Evolutionary conservation across 2,888 invertebrate genomes (phyloP).

Genomic region (Ophion ellenae): DNA sequence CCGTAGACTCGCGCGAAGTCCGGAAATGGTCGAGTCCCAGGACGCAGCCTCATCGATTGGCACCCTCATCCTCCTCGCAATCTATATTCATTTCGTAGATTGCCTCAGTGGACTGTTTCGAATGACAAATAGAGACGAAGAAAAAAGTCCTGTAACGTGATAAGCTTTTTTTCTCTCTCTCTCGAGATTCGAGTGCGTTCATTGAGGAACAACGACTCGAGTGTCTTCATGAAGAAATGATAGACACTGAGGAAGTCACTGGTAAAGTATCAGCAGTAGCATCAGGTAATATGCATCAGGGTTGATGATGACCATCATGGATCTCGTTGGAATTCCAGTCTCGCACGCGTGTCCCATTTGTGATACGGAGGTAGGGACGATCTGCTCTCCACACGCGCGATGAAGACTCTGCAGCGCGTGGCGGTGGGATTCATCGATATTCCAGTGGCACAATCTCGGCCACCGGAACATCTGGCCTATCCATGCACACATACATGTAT

Average conservation of each 20-base stretch:
- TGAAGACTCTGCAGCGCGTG: slow-evolving; percentile 51
- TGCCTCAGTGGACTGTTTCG: not conserved
- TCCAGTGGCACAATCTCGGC: slow-evolving; percentile 64
- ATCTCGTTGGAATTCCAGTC: slow-evolving; percentile 58
- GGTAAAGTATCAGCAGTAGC: not conserved
- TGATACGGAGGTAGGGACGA: slow-evolving; percentile 14
- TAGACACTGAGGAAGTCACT: not conserved
- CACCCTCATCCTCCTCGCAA: slow-evolving; percentile 30
- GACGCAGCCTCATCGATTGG: not conserved
- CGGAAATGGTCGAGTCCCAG: slow-evolving; percentile 52
- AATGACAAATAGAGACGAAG: not conserved
- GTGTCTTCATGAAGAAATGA: not conserved
- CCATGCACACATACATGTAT: slow-evolving; percentile 8
- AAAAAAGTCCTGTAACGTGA: not conserved
- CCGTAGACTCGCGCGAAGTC: slow-evolving; percentile 41
- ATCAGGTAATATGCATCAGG: slow-evolving; percentile 22
- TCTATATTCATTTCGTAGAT: slow-evolving; percentile 4
- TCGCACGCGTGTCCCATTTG: slow-evolving; percentile 39
- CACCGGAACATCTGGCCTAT: slow-evolving; percentile 57
- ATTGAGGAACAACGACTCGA: not conserved
- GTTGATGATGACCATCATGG: slow-evolving; percentile 40
- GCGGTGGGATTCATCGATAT: slow-evolving; percentile 57
- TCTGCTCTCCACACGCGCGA: slow-evolving; percentile 44
- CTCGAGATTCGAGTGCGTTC: too few species aligned
- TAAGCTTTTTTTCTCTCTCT: too few species aligned